A percentile compares a stretch with the other conserved stretches of the same genome.
Evolutionary conservation across 2,797 vertebrate genomes (phyloP).

Genomic region (Lacerta bilineata): DNA sequence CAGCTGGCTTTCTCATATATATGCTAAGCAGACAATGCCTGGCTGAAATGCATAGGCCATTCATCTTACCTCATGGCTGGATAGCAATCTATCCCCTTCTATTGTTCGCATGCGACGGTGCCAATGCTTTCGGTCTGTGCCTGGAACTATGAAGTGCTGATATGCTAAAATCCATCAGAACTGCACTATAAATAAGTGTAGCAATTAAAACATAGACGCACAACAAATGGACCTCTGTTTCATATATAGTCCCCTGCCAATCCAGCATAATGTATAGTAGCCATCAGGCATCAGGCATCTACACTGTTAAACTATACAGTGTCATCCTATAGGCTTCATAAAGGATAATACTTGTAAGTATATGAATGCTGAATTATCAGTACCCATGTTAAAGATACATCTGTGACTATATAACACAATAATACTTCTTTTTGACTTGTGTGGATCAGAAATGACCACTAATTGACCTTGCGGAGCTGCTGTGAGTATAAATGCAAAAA

Average conservation of each 20-base stretch:
- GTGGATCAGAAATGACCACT: neutral
- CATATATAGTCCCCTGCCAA: neutral
- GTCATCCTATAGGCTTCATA: neutral
- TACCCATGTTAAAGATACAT: neutral
- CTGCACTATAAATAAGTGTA: neutral
- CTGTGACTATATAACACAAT: neutral
- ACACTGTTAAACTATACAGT: neutral
- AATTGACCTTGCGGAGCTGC: neutral
- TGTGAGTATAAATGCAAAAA: neutral
- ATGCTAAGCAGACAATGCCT: slow-evolving; percentile 50
- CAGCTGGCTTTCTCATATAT: slow-evolving; percentile 41
- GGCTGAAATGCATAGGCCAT: slow-evolving; percentile 31
- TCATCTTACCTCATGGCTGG: neutral
- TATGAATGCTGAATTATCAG: neutral
- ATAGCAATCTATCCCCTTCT: slow-evolving; percentile 26
- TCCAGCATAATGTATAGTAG: neutral
- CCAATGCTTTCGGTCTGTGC: neutral
- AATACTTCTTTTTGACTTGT: neutral
- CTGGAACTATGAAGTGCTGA: neutral
- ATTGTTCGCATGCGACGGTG: slow-evolving; percentile 25
- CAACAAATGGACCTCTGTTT: slow-evolving; percentile 8
- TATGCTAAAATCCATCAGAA: neutral
- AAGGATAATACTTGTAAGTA: accelerated
- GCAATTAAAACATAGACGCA: neutral
- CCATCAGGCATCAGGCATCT: neutral